A percentile compares a stretch with the other conserved stretches of the same genome.
These are phyloP conservation scores for Xanthia togata DNA, from an alignment of 2,888 invertebrate genomes.

Conservation along the genomic window DNA sequence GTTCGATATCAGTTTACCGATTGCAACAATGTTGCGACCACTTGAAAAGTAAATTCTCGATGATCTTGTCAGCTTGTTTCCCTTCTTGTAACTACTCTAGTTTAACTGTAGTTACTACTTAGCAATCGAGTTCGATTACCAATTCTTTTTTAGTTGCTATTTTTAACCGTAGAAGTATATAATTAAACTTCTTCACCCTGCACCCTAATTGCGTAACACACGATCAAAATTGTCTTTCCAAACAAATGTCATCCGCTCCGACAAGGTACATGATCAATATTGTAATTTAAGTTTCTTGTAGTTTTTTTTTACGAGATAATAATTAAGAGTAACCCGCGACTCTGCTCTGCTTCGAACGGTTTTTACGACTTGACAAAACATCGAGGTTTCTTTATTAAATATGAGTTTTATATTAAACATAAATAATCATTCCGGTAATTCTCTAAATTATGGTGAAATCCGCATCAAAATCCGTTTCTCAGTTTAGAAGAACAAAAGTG, in stretches of 20 bases:
- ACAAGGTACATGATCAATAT: slow-evolving; percentile 40
- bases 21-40: slow-evolving; percentile 44
- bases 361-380: background rate
- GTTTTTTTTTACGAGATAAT: slow-evolving; percentile 18
- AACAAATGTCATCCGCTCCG: slow-evolving; percentile 39
- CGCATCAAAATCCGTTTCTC: background rate
- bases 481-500: background rate
- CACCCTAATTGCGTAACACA: too few species aligned
- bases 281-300: slow-evolving; percentile 37
- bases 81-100: background rate
- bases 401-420: too few species aligned
- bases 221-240: slow-evolving; percentile 9
- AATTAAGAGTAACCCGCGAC: slow-evolving; percentile 12
- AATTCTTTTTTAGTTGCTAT: background rate
- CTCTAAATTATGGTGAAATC: background rate
- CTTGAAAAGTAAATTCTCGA: slow-evolving; percentile 35
- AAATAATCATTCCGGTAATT: too few species aligned
- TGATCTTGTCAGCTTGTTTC: slow-evolving; percentile 22
- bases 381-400: background rate
- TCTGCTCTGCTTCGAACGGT: background rate
- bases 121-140: background rate
- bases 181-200: background rate
- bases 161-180: too few species aligned
- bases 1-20: slow-evolving; percentile 6
- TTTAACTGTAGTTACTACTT: slow-evolving; percentile 5